phyloP scores from a whole-genome alignment of 2,797 vertebrate species.

The Hippoglossus hippoglossus region DNA sequence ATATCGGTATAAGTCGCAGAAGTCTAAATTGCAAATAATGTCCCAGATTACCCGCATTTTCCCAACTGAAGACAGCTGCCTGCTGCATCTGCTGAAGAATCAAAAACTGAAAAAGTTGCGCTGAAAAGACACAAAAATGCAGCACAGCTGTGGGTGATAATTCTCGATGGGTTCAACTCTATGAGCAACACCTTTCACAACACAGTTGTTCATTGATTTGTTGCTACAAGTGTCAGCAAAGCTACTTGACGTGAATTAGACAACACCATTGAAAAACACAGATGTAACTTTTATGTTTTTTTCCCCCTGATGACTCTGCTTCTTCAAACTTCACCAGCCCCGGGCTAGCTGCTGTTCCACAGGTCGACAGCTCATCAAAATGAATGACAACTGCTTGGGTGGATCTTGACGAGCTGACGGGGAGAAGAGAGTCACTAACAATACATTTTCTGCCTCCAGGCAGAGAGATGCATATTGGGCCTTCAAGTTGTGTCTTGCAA shows the following conservation, averaged over 20 bases:
- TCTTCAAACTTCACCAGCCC: slow-evolving; percentile 37
- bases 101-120: neutral
- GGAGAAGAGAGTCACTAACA: slow-evolving; percentile 30
- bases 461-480: slow-evolving; percentile 2
- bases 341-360: slow-evolving; percentile 18
- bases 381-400: slow-evolving; percentile 52
- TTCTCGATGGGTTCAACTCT: neutral
- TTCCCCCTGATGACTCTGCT: neutral
- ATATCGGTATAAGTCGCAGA: no score
- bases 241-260: neutral
- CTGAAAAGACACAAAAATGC: neutral
- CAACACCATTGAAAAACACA: slow-evolving; percentile 10
- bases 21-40: no score
- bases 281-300: slow-evolving; percentile 2
- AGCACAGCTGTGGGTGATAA: neutral
- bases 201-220: neutral
- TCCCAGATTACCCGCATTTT: no score
- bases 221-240: neutral
- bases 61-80: neutral
- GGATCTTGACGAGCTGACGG: slow-evolving; percentile 32
- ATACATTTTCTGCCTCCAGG: slow-evolving; percentile 23
- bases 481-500: slow-evolving; percentile 56
- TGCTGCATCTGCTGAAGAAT: neutral
- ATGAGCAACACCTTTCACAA: neutral
- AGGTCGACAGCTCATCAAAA: slow-evolving; percentile 50